Conservation (phyloP, 2,888 invertebrate genomes). For the Troides oblongomaculatus region DNA sequence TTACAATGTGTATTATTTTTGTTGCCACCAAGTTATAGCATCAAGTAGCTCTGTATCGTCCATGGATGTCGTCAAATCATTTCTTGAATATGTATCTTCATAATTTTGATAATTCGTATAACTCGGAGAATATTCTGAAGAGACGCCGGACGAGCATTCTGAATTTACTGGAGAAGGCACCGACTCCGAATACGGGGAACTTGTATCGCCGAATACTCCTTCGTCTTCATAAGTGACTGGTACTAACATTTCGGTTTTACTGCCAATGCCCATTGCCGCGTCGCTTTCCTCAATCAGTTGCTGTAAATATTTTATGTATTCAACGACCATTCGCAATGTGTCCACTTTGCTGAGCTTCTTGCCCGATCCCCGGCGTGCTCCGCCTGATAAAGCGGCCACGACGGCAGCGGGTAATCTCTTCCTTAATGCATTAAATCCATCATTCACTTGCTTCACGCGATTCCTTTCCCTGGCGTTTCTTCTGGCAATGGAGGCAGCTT, state of each 20-base stretch:
- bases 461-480: constrained; percentile 97
- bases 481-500: constrained; percentile 90
- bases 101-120: constrained; percentile 34
- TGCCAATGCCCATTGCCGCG: constrained; percentile 62
- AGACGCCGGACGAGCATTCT: constrained; percentile 81
- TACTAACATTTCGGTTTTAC: constrained; percentile 30
- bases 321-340: constrained; percentile 92
- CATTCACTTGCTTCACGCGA: constrained; percentile 96
- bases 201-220: constrained; percentile 58
- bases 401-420: constrained; percentile 92
- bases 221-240: constrained; percentile 54
- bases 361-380: constrained; percentile 86
- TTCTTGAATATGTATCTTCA: constrained; percentile 45
- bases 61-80: constrained; percentile 81
- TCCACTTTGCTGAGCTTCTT: constrained; percentile 96
- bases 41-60: constrained; percentile 92
- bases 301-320: constrained; percentile 92
- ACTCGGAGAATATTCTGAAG: constrained; percentile 59
- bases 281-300: constrained; percentile 87
- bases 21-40: constrained; percentile 90
- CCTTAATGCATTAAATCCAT: constrained; percentile 92
- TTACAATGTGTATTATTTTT: constrained; percentile 52
- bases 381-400: constrained; percentile 82
- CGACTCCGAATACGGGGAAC: constrained; percentile 70
- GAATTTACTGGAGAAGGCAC: constrained; percentile 86